Evolutionary conservation across 2,113 vertebrate species (phyloP).

Genomic region (Dipodomys spectabilis): DNA sequence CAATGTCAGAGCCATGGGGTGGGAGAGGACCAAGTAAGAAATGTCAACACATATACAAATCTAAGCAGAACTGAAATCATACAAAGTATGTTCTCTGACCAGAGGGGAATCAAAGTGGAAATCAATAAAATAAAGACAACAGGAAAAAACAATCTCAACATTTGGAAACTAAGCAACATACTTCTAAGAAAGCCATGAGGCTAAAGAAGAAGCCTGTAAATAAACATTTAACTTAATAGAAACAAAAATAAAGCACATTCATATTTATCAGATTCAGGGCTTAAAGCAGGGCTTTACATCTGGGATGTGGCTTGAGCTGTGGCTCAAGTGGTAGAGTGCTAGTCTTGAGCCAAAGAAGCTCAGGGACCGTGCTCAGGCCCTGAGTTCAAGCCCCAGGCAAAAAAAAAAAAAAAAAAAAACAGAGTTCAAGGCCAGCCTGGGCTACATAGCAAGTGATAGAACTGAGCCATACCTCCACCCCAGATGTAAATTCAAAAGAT

Average conservation of each 20-base stretch:
- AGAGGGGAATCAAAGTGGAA: not conserved
- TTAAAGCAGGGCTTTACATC: too few species aligned
- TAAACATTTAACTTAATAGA: not conserved
- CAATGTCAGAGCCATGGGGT: not conserved
- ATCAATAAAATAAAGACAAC: not conserved
- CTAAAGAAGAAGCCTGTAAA: not conserved
- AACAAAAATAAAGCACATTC: not conserved
- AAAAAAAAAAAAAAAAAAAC: too few species aligned
- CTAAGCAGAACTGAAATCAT: not conserved
- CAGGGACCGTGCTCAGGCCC: too few species aligned
- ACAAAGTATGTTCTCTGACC: not conserved
- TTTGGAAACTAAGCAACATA: not conserved
- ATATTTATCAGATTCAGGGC: not conserved
- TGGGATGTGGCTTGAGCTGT: too few species aligned
- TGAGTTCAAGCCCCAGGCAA: too few species aligned
- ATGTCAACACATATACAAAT: not conserved
- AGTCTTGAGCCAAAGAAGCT: too few species aligned
- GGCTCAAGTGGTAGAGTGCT: too few species aligned
- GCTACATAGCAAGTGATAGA: too few species aligned
- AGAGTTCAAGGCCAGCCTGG: too few species aligned
- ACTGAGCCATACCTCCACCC: too few species aligned
- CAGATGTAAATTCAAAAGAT: too few species aligned
- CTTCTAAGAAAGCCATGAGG: not conserved
- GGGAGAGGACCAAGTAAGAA: not conserved
- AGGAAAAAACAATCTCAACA: not conserved